These are phyloP conservation scores for Cyanoliseus patagonus DNA, from an alignment of 2,113 vertebrate species.

Conservation along the genomic window DNA sequence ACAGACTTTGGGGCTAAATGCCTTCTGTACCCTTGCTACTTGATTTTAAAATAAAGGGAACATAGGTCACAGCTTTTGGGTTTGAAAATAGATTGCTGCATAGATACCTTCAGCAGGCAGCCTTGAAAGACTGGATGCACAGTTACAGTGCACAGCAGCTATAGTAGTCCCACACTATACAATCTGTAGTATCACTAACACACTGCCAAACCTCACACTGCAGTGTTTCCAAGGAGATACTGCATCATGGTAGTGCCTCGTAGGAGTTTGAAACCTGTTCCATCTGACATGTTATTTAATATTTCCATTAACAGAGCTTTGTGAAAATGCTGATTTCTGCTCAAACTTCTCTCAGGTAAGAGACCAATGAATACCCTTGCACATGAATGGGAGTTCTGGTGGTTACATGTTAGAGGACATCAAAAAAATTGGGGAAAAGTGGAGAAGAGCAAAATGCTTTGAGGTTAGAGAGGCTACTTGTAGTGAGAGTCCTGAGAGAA, in stretches of 20 bases:
- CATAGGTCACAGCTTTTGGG: background rate
- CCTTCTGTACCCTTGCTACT: background rate
- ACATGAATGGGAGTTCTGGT: background rate
- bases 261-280: constrained; percentile 30
- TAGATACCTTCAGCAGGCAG: background rate
- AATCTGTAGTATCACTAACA: background rate
- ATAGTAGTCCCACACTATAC: background rate
- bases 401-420: background rate
- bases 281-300: constrained; percentile 31
- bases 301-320: background rate
- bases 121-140: background rate
- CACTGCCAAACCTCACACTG: background rate
- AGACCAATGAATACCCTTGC: background rate
- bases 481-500: background rate
- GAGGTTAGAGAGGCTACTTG: background rate
- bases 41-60: background rate
- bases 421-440: background rate
- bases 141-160: background rate
- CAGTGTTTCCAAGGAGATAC: constrained; percentile 67
- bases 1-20: background rate
- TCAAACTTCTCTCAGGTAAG: background rate
- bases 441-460: background rate
- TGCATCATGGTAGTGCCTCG: background rate
- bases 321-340: background rate
- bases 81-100: accelerated